Conservation (phyloP, 2,113 vertebrate species). For the Oreocharis arfaki region DNA sequence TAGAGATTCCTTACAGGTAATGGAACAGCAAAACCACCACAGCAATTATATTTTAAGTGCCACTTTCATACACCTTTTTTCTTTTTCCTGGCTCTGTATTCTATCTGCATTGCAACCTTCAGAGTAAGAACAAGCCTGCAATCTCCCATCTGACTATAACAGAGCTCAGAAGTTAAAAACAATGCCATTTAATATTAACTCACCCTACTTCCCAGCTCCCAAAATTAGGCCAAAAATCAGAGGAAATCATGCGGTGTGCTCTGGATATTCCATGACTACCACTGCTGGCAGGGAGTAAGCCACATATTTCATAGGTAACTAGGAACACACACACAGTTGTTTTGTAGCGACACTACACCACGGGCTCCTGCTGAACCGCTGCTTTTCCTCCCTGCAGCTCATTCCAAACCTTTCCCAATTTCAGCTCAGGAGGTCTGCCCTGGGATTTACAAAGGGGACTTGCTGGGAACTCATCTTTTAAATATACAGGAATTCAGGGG, state of each 20-base stretch:
- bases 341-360: slow-evolving; percentile 35
- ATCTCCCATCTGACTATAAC: not conserved
- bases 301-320: slow-evolving; percentile 42
- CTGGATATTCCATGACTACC: slow-evolving; percentile 49
- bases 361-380: not conserved
- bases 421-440: not conserved
- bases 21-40: not conserved
- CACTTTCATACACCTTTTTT: not conserved
- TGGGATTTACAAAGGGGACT: not conserved
- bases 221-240: slow-evolving; percentile 4
- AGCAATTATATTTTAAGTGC: not conserved
- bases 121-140: not conserved
- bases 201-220: not conserved
- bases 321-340: slow-evolving; percentile 42
- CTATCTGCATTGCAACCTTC: not conserved
- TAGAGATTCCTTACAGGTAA: not conserved
- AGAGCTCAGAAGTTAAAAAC: not conserved
- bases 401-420: not conserved
- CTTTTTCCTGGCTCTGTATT: not conserved
- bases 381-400: not conserved
- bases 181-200: not conserved
- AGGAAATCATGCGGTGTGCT: slow-evolving; percentile 1
- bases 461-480: not conserved
- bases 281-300: not conserved
- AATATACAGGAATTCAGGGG: not conserved